A percentile compares a stretch with the other conserved stretches of the same genome.
Evolutionary conservation across 2,113 vertebrate genomes (phyloP).

Genomic region (Myrmecobius fasciatus): DNA sequence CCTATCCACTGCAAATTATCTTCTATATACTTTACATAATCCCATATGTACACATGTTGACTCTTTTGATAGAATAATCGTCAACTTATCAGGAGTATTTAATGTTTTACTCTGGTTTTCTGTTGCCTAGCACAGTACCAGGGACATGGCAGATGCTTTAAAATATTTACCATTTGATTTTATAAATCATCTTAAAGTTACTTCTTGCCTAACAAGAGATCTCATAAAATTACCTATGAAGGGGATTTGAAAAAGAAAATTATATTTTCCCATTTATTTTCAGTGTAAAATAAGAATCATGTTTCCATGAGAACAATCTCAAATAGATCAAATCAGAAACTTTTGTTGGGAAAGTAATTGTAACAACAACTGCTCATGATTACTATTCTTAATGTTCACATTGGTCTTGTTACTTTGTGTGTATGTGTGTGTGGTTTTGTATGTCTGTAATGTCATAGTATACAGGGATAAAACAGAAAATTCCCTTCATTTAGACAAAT

Average conservation of each 20-base stretch:
- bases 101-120: background rate
- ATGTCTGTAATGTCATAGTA: background rate
- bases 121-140: background rate
- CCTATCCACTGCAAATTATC: background rate
- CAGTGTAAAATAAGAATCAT: background rate
- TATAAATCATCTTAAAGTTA: background rate
- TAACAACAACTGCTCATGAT: background rate
- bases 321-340: background rate
- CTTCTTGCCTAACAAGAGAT: background rate
- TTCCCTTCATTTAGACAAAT: too few species aligned
- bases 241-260: background rate
- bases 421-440: background rate
- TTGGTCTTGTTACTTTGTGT: background rate
- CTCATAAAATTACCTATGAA: background rate
- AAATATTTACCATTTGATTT: background rate
- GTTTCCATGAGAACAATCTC: background rate
- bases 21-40: background rate
- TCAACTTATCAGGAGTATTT: background rate
- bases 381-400: background rate
- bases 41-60: background rate
- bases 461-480: background rate
- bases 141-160: background rate
- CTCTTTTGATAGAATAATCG: background rate
- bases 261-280: background rate
- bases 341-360: background rate